Evolutionary conservation across 1,140 invertebrate species (phyloP).

Genomic region (Adoxophyes honmai): DNA sequence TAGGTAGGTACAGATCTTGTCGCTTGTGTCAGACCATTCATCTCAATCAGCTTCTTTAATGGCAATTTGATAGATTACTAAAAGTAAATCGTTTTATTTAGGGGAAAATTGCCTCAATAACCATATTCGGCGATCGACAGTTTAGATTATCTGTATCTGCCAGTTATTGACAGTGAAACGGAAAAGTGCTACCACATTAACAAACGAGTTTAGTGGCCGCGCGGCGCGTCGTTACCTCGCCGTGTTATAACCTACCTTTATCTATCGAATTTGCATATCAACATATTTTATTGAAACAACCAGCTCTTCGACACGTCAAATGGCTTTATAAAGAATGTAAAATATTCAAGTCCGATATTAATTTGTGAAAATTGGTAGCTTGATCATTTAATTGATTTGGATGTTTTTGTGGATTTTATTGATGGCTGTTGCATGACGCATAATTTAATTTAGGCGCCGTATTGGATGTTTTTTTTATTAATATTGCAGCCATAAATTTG

Average conservation of each 20-base stretch:
- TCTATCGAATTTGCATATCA: slow-evolving; percentile 53
- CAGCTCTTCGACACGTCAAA: slow-evolving; percentile 47
- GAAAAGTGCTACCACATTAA: slow-evolving; percentile 23
- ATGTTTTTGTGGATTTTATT: slow-evolving; percentile 7
- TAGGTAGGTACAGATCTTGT: no score
- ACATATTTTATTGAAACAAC: slow-evolving; percentile 44
- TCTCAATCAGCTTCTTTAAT: no score
- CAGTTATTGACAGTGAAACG: slow-evolving; percentile 23
- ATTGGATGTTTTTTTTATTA: no score
- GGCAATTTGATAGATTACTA: no score
- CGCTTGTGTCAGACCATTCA: no score
- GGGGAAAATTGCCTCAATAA: no score
- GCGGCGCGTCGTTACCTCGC: slow-evolving; percentile 12
- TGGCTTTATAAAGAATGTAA: slow-evolving; percentile 52
- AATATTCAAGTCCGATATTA: slow-evolving; percentile 26
- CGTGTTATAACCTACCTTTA: slow-evolving; percentile 37
- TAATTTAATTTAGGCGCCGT: neutral
- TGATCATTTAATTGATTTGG: neutral
- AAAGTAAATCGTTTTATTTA: no score
- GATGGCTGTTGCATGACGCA: neutral
- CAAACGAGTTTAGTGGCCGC: slow-evolving; percentile 37
- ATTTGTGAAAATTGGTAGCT: slow-evolving; percentile 3
- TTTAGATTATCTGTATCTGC: neutral
- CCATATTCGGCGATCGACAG: neutral
- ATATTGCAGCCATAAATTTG: no score